Evolutionary conservation across 1,140 invertebrate genomes (phyloP).

Genomic region (Bicyclus anynana): DNA sequence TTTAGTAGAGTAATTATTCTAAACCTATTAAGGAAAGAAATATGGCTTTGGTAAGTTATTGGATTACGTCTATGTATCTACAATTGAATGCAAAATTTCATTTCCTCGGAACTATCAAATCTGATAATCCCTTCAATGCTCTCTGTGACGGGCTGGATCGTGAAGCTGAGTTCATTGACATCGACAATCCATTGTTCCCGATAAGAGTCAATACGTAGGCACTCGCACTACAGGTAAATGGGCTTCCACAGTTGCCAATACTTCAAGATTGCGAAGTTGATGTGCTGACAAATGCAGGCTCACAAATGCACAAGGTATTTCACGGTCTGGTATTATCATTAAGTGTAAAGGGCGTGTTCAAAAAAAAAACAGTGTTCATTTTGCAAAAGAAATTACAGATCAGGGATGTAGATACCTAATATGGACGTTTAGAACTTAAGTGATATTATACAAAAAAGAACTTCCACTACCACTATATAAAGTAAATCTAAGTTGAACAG

Average conservation of each 20-base stretch:
- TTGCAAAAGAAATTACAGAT: too few species aligned
- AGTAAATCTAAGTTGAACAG: too few species aligned
- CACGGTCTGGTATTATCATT: neutral
- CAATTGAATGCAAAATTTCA: constrained; percentile 6
- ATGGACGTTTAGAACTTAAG: too few species aligned
- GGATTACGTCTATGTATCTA: neutral
- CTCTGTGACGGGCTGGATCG: neutral
- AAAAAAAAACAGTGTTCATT: too few species aligned
- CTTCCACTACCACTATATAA: too few species aligned
- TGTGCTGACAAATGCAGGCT: neutral
- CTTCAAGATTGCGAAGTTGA: neutral
- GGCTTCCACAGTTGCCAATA: neutral
- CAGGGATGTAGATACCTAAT: too few species aligned
- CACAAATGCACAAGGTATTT: neutral
- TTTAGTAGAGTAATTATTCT: too few species aligned
- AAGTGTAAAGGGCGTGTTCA: too few species aligned
- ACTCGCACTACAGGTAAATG: neutral
- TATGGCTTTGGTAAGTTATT: too few species aligned
- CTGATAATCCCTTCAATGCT: constrained; percentile 8
- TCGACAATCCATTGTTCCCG: neutral
- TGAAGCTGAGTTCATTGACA: neutral
- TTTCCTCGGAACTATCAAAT: constrained; percentile 12
- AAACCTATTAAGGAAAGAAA: too few species aligned
- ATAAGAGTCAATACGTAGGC: neutral
- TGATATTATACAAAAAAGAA: too few species aligned